phyloP scores from a whole-genome alignment of 92 coral and sea anemone species.

The Epizoanthus stellaris region DNA sequence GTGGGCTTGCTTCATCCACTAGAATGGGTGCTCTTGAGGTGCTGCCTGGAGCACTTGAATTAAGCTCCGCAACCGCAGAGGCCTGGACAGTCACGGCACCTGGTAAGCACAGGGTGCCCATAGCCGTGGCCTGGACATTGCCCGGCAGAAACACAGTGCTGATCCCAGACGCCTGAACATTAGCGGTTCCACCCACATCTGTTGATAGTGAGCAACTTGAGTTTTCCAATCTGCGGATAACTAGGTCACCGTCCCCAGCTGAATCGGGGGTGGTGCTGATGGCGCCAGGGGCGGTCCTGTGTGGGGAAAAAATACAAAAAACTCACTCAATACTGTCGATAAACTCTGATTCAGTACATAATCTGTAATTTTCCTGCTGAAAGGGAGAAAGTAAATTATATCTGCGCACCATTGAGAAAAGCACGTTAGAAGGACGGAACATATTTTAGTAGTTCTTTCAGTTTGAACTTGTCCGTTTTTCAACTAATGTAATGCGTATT shows the following conservation, averaged over 20 bases:
- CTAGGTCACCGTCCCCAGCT: constrained; percentile 54
- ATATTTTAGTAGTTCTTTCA: no score
- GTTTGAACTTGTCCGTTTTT: no score
- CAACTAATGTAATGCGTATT: background rate
- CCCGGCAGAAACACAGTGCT: constrained; percentile 83
- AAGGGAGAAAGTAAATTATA: no score
- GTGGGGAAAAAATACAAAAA: background rate
- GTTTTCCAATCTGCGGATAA: constrained; percentile 57
- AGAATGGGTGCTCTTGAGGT: constrained; percentile 28
- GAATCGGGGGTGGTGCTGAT: constrained; percentile 75
- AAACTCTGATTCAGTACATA: no score
- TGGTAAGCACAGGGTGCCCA: constrained; percentile 81
- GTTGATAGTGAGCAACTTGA: constrained; percentile 72
- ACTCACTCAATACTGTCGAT: background rate
- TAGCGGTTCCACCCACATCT: constrained; percentile 43
- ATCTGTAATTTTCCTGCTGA: no score
- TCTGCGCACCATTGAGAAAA: no score
- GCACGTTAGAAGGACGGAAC: no score
- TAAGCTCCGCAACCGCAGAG: constrained; percentile 82
- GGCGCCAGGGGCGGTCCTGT: constrained; percentile 63
- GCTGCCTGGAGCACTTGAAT: constrained; percentile 36
- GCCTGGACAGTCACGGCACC: constrained; percentile 80
- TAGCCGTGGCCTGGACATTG: constrained; percentile 78
- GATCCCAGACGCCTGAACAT: constrained; percentile 48
- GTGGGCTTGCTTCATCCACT: constrained; percentile 16